Evolutionary conservation across 2,888 invertebrate genomes (phyloP).

Genomic region (Plemyria rubiginata): DNA sequence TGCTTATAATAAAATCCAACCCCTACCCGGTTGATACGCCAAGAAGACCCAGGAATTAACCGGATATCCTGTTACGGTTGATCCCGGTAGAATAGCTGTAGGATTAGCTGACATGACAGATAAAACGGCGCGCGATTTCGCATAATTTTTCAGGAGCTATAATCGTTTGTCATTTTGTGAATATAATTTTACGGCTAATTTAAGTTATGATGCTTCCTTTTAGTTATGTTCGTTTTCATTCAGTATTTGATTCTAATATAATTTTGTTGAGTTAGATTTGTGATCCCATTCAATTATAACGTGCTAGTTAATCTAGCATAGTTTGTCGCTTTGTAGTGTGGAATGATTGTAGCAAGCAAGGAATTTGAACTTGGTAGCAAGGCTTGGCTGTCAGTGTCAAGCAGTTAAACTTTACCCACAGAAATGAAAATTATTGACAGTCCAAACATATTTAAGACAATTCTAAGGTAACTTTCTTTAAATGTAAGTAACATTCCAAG

Average conservation of each 20-base stretch:
- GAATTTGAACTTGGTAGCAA: too few species aligned
- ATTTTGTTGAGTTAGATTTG: background rate
- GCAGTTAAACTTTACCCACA: too few species aligned
- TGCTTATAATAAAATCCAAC: slow-evolving; percentile 5
- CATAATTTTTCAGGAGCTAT: slow-evolving; percentile 51
- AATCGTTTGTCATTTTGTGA: slow-evolving; percentile 46
- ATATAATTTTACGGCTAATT: slow-evolving; percentile 40
- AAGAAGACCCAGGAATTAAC: slow-evolving; percentile 37
- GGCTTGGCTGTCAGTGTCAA: too few species aligned
- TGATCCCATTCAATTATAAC: background rate
- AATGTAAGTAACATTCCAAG: too few species aligned
- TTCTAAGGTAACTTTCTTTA: too few species aligned
- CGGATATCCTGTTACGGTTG: slow-evolving; percentile 38
- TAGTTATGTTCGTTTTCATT: slow-evolving; percentile 2
- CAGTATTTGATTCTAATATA: background rate
- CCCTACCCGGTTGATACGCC: slow-evolving; percentile 33
- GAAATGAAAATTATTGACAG: too few species aligned
- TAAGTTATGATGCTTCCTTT: slow-evolving; percentile 7
- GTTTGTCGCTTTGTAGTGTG: too few species aligned
- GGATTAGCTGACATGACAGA: slow-evolving; percentile 54
- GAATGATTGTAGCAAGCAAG: too few species aligned
- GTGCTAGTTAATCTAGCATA: too few species aligned
- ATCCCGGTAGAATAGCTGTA: slow-evolving; percentile 45
- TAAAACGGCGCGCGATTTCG: slow-evolving; percentile 55
- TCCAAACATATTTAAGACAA: too few species aligned